Base-by-base conservation (phyloP, 2,797 vertebrate species). In the Cottoperca gobio region DNA sequence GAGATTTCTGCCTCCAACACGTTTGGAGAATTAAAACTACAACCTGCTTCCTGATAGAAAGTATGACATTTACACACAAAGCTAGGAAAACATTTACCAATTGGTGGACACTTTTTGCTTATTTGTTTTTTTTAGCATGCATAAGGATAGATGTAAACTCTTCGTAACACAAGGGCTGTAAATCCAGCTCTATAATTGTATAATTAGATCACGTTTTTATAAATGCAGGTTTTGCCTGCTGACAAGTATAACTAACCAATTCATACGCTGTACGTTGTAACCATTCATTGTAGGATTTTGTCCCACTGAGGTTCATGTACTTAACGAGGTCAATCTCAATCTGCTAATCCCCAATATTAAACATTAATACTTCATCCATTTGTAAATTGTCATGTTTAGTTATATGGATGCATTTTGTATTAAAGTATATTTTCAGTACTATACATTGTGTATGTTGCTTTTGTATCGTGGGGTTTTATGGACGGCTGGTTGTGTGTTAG, bases 361-460 rank as follows among this genome's bases (percentile, higher is more conserved):
- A 43, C n/a, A 45, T 42, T 4, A 35, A 40, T 13, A 60, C 24
- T 50, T 43, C 0, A 43, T 53, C 1, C 31, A 5, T 45, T 16
- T 55, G 42, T 71, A 42, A 28, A 40, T 6, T 31, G 19, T 24
- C 2, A 40, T 11, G 21, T 54, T 12, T 40, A 42, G 14, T 62
- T 17, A 3, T 16, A n/a, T 48, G 7, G 14, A 11, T 31, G 26
- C 3, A 48, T 4, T 10, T 24, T 16, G 52, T 24, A 82, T 82
- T 77, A 81, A 86, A 88, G 40, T 71, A 68, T 75, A 70, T 76
- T 85, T 85, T 81, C 45, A 66, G 37, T 55, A 60, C 54, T 14
- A 24, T 13, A 24, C 14, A 8, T 5, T 9, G 8, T 58, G 39
- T 23, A 1, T 48, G 28, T 24, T 33, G 72, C n/a, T 70, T 21